phyloP scores from a whole-genome alignment of 2,113 vertebrate genomes.

The Pithys albifrons region DNA sequence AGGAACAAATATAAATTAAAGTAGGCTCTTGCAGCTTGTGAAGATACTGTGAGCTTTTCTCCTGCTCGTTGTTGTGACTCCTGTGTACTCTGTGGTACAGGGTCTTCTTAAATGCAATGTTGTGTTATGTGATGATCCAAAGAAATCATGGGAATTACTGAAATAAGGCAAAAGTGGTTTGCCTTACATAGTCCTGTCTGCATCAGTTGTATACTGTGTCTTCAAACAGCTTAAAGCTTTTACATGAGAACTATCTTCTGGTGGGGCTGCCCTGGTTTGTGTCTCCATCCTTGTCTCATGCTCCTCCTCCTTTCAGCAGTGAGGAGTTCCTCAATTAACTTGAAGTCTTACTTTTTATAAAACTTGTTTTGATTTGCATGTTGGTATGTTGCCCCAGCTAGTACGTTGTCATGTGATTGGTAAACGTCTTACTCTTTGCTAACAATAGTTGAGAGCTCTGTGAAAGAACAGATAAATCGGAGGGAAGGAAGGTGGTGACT shows the following conservation, averaged over 20 bases:
- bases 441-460: neutral
- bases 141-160: neutral
- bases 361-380: neutral
- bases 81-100: rapidly evolving
- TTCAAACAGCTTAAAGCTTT: neutral
- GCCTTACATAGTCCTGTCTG: neutral
- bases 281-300: neutral
- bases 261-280: neutral
- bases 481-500: neutral
- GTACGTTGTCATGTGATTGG: neutral
- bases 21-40: neutral
- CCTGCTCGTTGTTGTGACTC: neutral
- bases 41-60: neutral
- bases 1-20: neutral
- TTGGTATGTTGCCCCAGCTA: neutral
- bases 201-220: neutral
- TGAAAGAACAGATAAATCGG: neutral
- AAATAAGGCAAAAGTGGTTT: neutral
- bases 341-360: neutral
- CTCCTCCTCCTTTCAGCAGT: neutral
- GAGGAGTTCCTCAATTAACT: neutral
- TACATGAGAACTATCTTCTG: neutral
- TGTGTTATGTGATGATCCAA: neutral
- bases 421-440: neutral
- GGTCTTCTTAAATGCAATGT: rapidly evolving